phyloP scores from a whole-genome alignment of 2,888 invertebrate genomes.

The Eilema caniola region DNA sequence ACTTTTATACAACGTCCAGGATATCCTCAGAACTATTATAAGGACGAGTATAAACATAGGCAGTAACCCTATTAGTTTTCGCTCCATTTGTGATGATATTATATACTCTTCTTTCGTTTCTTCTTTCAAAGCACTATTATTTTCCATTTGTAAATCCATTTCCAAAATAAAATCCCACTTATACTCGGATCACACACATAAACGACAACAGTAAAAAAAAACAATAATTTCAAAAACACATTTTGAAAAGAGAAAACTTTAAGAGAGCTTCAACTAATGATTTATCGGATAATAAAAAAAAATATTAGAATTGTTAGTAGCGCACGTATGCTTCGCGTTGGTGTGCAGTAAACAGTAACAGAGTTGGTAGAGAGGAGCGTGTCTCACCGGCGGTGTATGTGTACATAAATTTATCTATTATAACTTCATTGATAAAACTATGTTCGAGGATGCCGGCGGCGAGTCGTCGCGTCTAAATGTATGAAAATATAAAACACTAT shows the following conservation, averaged over 20 bases:
- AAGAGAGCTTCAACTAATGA: background rate
- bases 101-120: slow-evolving; percentile 32
- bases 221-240: slow-evolving; percentile 3
- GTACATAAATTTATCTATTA: slow-evolving; percentile 35
- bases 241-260: slow-evolving; percentile 32
- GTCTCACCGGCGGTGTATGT: slow-evolving; percentile 1
- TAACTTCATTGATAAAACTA: slow-evolving; percentile 45
- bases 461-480: slow-evolving; percentile 3
- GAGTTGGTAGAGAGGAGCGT: slow-evolving; percentile 8
- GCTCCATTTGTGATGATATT: slow-evolving; percentile 27
- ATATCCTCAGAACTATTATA: slow-evolving; percentile 68
- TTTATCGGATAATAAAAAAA: background rate
- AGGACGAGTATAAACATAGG: slow-evolving; percentile 70
- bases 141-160: slow-evolving; percentile 49
- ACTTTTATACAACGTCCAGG: slow-evolving; percentile 71
- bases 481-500: background rate
- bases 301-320: slow-evolving; percentile 15
- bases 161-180: slow-evolving; percentile 23
- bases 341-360: slow-evolving; percentile 32
- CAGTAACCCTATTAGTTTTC: slow-evolving; percentile 58
- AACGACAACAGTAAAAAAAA: background rate
- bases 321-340: slow-evolving; percentile 44
- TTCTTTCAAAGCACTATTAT: slow-evolving; percentile 26
- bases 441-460: background rate
- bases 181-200: slow-evolving; percentile 13